Evolutionary conservation across 2,113 vertebrate genomes (phyloP), one percentile per base, ranked within the genome.

Genomic region (Chaetura pelagica): DNA sequence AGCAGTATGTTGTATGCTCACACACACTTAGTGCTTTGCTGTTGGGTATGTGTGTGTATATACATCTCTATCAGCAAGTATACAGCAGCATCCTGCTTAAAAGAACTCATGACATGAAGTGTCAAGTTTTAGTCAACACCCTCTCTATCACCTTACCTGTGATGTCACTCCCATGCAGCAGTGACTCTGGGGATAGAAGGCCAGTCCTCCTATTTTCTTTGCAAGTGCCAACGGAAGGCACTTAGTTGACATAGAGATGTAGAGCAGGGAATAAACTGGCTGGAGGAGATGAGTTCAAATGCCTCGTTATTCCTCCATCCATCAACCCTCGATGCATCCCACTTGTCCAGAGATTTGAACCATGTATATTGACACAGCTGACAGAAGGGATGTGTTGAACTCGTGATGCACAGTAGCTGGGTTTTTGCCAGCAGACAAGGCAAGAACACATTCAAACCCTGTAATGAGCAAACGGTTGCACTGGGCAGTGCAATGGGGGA

Each of bases 351-450:
- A 57, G 59, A 69, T 81, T 74, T 87, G 69, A 89, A 66, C 13
- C 38, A 51, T 6, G 29, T 48, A 59, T 0, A 0, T 32, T 46
- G 55, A 21, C 40, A 42, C 5, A 1, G 66, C 40, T 61, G 16
- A 61, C 1, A 3, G 73, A 80, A 88, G 32, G 26, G 22, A 40
- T 4, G 61, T 32, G 61, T 27, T 52, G 54, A 55, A 66, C 15
- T 61, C 1, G 1, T 15, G 24, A 58, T 40, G 46, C 5, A 18
- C 21, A 68, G 52, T 34, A 26, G 8, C 34, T 52, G 29, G n/a
- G 34, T 10, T 71, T 90, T 57, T 54, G n/a, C 30, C 48, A 54
- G 40, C 42, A 75, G 40, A 26, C 55, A 42, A 76, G 27, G 57
- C n/a, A 77, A 62, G 52, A 78, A 63, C 21, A 18, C 9, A 8